These are phyloP conservation scores for Anoplius nigerrimus DNA, from an alignment of 2,888 invertebrate species.

Conservation along the genomic window DNA sequence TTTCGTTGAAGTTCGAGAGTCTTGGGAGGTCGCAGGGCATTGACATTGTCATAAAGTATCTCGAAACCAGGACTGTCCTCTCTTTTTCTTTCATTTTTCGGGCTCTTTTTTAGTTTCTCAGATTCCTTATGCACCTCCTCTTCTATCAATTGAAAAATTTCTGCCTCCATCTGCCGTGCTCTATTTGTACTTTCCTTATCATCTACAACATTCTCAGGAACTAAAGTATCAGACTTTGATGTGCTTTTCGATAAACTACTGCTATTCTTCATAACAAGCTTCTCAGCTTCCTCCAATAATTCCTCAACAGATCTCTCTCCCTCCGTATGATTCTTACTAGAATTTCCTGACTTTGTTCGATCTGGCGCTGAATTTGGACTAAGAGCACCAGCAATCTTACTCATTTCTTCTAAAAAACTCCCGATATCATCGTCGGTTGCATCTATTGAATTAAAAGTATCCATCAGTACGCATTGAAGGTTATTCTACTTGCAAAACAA, in stretches of 20 bases:
- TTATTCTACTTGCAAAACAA: constrained; percentile 9
- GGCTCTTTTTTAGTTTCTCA: constrained; percentile 63
- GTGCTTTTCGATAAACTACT: constrained; percentile 64
- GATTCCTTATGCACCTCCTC: constrained; percentile 66
- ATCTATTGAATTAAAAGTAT: constrained; percentile 49
- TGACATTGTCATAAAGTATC: constrained; percentile 59
- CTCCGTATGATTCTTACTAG: constrained; percentile 61
- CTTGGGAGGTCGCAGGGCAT: constrained; percentile 54
- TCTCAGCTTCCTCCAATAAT: constrained; percentile 70
- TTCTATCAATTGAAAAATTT: constrained; percentile 70
- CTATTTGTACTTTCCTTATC: constrained; percentile 45
- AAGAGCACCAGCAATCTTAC: constrained; percentile 67
- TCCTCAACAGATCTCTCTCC: constrained; percentile 71
- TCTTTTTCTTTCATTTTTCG: constrained; percentile 58
- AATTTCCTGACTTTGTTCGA: constrained; percentile 56
- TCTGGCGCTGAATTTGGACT: constrained; percentile 65
- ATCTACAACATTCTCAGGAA: constrained; percentile 57
- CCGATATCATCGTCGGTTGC: constrained; percentile 72
- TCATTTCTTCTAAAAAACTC: constrained; percentile 72
- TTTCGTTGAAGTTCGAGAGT: constrained; percentile 64
- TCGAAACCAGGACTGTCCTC: constrained; percentile 59
- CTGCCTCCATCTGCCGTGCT: constrained; percentile 63
- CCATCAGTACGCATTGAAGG: background rate
- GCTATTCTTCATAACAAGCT: constrained; percentile 66
- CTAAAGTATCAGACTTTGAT: constrained; percentile 62